Evolutionary conservation across 1,140 invertebrate genomes (phyloP), one percentile per base, ranked within the genome.

Genomic region (Pogonomyrmex californicus): DNA sequence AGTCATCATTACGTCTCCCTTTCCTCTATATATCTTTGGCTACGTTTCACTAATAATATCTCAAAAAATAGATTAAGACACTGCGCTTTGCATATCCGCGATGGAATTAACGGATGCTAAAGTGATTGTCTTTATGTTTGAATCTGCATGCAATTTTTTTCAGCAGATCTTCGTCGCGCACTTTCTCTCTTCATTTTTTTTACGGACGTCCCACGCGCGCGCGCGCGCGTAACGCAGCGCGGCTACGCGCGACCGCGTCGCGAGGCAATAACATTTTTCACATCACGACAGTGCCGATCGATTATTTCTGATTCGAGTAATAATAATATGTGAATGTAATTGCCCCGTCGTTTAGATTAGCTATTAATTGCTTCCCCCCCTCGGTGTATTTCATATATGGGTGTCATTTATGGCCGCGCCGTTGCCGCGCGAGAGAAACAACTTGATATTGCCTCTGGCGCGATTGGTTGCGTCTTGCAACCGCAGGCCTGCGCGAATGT

Each of bases 341-440:
- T 90, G 85, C 89, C 33, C 56, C 23, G 54, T 41, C 75, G 85
- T 82, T 91, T 70, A 56, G 79, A 91, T 91, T 87, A 91, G 62
- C 87, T 71, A 90, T 90, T 91, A 91, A 91, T 91, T 90, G 85
- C 89, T 86, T 90, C 33, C 2, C 36, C 36, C 88, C 78, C 51
- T 47, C 65, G 70, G 65, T 89, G 76, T 90, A 90, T 88, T 90
- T 90, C 81, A 89, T 90, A 36, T 70, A 82, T 87, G 87, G 87
- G 85, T 90, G 90, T 91, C 90, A 87, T 90, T 90, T 91, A 91
- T 88, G 79, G 54, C 87, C 51, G 56, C 71, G 51, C 58, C 36
- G 60, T 63, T 76, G 62, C 49, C 56, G 63, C 56, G 58, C 44
- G 65, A 56, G 58, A 68, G 51, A 76, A 89, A 89, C 76, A 77